Conservation (phyloP, 92 coral and sea anemone genomes). For the Bergia puertoricense region DNA sequence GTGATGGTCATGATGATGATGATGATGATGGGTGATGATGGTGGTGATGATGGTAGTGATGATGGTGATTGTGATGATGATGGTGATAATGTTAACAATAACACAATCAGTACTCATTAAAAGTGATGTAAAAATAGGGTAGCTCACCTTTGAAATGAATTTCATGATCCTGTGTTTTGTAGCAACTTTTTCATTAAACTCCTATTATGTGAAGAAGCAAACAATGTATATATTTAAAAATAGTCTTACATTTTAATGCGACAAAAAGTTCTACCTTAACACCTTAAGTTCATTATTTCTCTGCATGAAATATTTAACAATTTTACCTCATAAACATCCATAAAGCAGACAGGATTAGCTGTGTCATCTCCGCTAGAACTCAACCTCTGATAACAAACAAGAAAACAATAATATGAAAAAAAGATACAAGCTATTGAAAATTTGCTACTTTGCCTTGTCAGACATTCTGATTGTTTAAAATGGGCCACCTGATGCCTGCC, state of each 20-base stretch:
- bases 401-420: neutral
- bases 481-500: no score
- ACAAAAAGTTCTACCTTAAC: neutral
- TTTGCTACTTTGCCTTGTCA: neutral
- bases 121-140: no score
- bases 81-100: no score
- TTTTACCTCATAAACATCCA: constrained; percentile 86
- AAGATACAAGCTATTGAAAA: neutral
- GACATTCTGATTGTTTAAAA: no score
- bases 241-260: neutral
- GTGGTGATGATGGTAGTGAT: no score
- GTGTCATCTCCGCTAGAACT: constrained; percentile 72
- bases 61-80: no score
- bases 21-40: no score
- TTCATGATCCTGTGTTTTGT: constrained; percentile 91
- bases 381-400: constrained; percentile 45
- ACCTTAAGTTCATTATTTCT: neutral
- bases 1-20: no score
- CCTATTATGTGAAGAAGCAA: constrained; percentile 51
- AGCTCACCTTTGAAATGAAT: constrained; percentile 84
- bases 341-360: constrained; percentile 69
- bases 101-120: no score
- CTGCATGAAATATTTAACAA: neutral
- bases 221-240: neutral
- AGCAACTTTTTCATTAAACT: constrained; percentile 90